These are phyloP conservation scores for Pseudomyrmex concolor DNA, from an alignment of 1,140 invertebrate species.

Conservation along the genomic window DNA sequence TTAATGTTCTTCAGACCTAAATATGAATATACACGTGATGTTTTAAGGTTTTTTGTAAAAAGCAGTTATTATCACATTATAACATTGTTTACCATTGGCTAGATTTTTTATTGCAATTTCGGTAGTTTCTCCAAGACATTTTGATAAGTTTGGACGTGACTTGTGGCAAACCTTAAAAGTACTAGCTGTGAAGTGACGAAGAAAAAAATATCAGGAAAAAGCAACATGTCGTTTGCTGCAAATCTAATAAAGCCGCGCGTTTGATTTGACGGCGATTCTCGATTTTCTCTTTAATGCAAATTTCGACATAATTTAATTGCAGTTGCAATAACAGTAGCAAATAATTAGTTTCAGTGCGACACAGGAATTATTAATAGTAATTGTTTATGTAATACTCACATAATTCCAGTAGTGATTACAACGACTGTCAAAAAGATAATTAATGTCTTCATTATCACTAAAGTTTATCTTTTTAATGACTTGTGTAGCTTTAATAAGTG, in stretches of 20 bases:
- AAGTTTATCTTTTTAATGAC: neutral
- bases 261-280: conserved; percentile 39
- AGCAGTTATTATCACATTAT: neutral
- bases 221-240: conserved; percentile 56
- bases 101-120: conserved; percentile 65
- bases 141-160: conserved; percentile 49
- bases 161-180: conserved; percentile 72
- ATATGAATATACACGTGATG: neutral
- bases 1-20: conserved; percentile 75
- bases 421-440: neutral
- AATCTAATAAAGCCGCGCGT: conserved; percentile 46
- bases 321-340: too few species aligned
- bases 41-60: too few species aligned
- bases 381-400: conserved; percentile 37
- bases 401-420: conserved; percentile 39
- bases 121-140: conserved; percentile 66
- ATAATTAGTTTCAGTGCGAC: too few species aligned
- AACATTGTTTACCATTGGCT: conserved; percentile 68
- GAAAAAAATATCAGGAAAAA: conserved; percentile 22
- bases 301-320: neutral
- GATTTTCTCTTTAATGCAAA: conserved; percentile 71
- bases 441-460: neutral
- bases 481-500: too few species aligned
- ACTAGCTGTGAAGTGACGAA: conserved; percentile 65
- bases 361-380: neutral